A percentile compares a stretch with the other conserved stretches of the same genome.
Conservation (phyloP, 2,888 invertebrate species). For the Caenorhabditis sp. region DNA sequence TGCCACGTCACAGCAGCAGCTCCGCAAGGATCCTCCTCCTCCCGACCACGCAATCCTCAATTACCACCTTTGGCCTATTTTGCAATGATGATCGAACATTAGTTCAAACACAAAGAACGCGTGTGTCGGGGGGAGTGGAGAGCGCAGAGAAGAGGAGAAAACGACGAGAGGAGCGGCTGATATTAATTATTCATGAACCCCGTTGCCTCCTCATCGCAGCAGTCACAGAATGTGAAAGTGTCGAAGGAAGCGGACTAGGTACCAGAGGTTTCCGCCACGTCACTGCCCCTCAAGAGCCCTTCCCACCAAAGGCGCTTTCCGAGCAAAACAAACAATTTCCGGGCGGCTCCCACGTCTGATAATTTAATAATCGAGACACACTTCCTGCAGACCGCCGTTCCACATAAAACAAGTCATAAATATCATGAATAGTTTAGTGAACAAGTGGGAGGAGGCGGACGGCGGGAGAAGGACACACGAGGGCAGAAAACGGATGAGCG, state of each 20-base stretch:
- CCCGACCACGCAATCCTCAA: neutral
- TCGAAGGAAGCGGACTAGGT: conserved; percentile 1
- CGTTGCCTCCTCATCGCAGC: conserved; percentile 23
- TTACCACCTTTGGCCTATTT: neutral
- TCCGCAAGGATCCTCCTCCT: too few species aligned
- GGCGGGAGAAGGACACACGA: conserved; percentile 37
- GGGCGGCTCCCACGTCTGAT: neutral
- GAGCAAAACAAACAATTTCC: conserved; percentile 7
- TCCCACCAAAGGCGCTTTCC: neutral
- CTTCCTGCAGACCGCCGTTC: too few species aligned
- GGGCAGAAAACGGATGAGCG: conserved; percentile 55
- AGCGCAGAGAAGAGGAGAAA: conserved; percentile 18
- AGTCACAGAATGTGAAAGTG: conserved; percentile 34
- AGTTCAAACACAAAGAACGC: conserved; percentile 27
- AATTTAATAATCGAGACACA: conserved; percentile 3
- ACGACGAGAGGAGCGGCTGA: conserved; percentile 30
- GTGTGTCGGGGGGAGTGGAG: conserved; percentile 6
- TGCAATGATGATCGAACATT: conserved; percentile 13
- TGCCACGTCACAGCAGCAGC: conserved; percentile 4
- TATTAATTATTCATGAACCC: conserved; percentile 55
- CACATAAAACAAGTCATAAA: conserved; percentile 41
- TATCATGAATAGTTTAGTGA: conserved; percentile 47
- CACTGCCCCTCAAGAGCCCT: neutral
- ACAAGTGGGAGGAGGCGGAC: conserved; percentile 5
- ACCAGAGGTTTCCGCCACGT: neutral